phyloP scores from a whole-genome alignment of 2,797 vertebrate species.

The Anabacerthia variegaticeps region DNA sequence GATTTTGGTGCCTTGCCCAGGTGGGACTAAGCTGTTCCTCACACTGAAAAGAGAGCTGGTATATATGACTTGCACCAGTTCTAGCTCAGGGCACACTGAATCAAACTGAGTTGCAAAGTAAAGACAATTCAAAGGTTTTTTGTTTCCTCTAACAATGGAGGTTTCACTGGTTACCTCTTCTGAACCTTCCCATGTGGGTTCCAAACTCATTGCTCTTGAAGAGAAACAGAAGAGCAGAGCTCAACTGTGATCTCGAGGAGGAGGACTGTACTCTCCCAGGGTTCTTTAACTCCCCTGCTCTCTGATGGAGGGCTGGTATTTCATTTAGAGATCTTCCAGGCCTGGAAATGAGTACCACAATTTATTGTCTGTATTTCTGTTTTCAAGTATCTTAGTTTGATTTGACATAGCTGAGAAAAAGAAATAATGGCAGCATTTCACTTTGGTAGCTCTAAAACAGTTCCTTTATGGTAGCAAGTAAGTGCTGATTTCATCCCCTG shows the following conservation, averaged over 20 bases:
- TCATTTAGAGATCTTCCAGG: neutral
- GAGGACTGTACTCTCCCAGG: neutral
- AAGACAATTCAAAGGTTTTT: neutral
- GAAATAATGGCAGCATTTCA: neutral
- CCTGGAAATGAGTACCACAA: neutral
- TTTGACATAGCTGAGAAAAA: neutral
- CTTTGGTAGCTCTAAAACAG: neutral
- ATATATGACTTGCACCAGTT: neutral
- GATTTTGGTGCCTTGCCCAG: neutral
- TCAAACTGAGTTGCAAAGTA: neutral
- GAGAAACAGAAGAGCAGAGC: neutral
- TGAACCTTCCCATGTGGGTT: neutral
- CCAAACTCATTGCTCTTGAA: neutral
- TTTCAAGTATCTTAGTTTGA: neutral
- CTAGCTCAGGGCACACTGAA: neutral
- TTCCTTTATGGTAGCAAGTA: neutral
- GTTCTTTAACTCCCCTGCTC: neutral
- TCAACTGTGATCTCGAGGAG: neutral
- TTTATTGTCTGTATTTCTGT: neutral
- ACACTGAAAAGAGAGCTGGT: neutral
- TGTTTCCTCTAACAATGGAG: neutral
- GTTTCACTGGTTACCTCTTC: neutral
- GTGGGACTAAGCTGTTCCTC: neutral
- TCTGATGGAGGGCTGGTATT: neutral
- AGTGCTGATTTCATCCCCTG: neutral